Evolutionary conservation across 2,888 invertebrate genomes (phyloP).

Genomic region (Ametastegia equiseti): DNA sequence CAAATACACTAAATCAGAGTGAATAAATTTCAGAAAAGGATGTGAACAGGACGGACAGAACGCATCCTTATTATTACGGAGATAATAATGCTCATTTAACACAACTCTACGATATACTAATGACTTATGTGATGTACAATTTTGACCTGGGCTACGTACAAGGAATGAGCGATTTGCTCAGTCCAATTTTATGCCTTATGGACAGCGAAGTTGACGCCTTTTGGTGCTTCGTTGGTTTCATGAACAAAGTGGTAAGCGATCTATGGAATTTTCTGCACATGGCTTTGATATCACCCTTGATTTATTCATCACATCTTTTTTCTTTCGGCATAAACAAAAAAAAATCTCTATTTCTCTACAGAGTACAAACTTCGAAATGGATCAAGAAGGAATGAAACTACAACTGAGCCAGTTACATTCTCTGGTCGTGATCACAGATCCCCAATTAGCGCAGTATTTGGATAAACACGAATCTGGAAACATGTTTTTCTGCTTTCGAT

Average conservation of each 20-base stretch:
- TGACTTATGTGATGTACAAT: conserved; percentile 99
- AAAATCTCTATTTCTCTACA: conserved; percentile 76
- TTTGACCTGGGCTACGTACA: conserved; percentile 98
- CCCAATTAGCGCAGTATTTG: conserved; percentile 91
- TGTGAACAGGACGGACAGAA: conserved; percentile 96
- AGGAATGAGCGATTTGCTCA: conserved; percentile 98
- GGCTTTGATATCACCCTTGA: conserved; percentile 54
- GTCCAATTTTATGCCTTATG: conserved; percentile 93
- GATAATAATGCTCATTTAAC: conserved; percentile 93
- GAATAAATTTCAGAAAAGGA: conserved; percentile 88
- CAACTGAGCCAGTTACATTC: conserved; percentile 92
- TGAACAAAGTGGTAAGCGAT: conserved; percentile 92
- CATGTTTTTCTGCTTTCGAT: conserved; percentile 99
- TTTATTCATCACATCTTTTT: too few relatives aligned
- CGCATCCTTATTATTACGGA: conserved; percentile 94
- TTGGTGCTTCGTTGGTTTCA: conserved; percentile 99
- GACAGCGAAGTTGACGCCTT: conserved; percentile 97
- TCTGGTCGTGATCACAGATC: conserved; percentile 89
- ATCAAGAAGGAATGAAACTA: conserved; percentile 96
- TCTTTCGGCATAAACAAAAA: too few relatives aligned
- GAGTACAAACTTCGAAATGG: conserved; percentile 96
- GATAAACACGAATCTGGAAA: conserved; percentile 93
- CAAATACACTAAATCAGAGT: conserved; percentile 29
- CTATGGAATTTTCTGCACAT: neutral
- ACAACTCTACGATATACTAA: conserved; percentile 92